phyloP scores from a whole-genome alignment of 1,140 invertebrate species.

The Drosophila funebris region DNA sequence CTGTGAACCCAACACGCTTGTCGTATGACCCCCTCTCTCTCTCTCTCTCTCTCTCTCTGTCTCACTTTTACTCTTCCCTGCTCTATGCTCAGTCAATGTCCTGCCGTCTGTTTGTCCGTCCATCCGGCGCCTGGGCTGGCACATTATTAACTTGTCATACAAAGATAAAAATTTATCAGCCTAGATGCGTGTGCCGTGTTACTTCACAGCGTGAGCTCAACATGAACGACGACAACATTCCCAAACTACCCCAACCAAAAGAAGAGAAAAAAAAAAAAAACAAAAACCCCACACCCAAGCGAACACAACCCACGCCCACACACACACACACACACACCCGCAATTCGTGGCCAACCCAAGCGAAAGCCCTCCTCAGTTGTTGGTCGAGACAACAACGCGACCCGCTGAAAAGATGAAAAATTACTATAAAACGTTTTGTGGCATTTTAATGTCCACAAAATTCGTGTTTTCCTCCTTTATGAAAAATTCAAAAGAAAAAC shows the following conservation, averaged over 20 bases:
- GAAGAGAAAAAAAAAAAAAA: background rate
- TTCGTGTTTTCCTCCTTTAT: slow-evolving; percentile 51
- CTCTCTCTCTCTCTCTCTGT: background rate
- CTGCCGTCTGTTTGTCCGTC: background rate
- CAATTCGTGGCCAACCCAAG: background rate
- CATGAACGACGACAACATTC: slow-evolving; percentile 58
- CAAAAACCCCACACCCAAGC: background rate
- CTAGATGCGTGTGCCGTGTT: slow-evolving; percentile 63
- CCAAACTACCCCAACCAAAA: slow-evolving; percentile 17
- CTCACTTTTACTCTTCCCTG: no score
- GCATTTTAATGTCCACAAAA: slow-evolving; percentile 81
- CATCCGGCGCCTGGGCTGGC: slow-evolving; percentile 60
- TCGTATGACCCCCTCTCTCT: background rate
- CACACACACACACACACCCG: background rate
- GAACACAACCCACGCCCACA: background rate
- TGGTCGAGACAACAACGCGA: slow-evolving; percentile 11
- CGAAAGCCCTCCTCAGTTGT: slow-evolving; percentile 1
- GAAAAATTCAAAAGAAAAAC: slow-evolving; percentile 76
- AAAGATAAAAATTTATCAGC: slow-evolving; percentile 80
- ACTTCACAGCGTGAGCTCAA: slow-evolving; percentile 69
- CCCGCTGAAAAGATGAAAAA: slow-evolving; percentile 77
- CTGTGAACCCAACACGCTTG: slow-evolving; percentile 21
- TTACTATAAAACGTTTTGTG: slow-evolving; percentile 83
- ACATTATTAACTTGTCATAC: slow-evolving; percentile 83
- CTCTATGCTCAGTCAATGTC: no score